These are phyloP conservation scores for Alcis repandata DNA, from an alignment of 2,888 invertebrate species.

Conservation along the genomic window DNA sequence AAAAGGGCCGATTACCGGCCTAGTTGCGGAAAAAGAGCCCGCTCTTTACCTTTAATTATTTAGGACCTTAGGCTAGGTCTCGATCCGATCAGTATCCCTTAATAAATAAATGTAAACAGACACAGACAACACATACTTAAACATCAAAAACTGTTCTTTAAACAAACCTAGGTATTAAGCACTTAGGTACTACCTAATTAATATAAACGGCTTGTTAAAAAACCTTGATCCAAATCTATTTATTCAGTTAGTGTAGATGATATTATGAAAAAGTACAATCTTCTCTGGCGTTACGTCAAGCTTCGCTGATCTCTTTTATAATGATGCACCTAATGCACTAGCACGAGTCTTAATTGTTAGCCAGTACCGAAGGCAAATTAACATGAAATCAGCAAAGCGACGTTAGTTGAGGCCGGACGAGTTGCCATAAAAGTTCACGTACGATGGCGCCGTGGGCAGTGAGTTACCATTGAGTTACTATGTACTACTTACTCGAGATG, in stretches of 20 bases:
- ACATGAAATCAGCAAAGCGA: slow-evolving; percentile 33
- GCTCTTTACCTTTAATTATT: too few relatives aligned
- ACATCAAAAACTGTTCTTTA: too few relatives aligned
- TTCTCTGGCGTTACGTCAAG: slow-evolving; percentile 5
- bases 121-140: too few relatives aligned
- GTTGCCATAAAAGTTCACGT: slow-evolving; percentile 48
- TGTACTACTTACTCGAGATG: too few relatives aligned
- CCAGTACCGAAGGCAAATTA: slow-evolving; percentile 22
- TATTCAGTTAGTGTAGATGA: background rate
- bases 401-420: slow-evolving; percentile 39
- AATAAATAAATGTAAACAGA: too few relatives aligned
- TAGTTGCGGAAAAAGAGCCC: too few relatives aligned
- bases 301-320: slow-evolving; percentile 5
- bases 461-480: too few relatives aligned
- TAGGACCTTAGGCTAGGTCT: too few relatives aligned
- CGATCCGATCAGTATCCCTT: too few relatives aligned
- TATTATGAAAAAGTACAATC: background rate
- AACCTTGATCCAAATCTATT: background rate
- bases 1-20: too few relatives aligned
- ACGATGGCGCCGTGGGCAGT: slow-evolving; percentile 45
- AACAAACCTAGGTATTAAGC: too few relatives aligned
- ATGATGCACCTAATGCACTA: background rate
- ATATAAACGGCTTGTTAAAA: background rate
- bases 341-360: background rate
- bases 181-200: too few relatives aligned